Conservation (phyloP, 37 sponge, comb jelly and placozoan species). For the Crambe crambe region DNA sequence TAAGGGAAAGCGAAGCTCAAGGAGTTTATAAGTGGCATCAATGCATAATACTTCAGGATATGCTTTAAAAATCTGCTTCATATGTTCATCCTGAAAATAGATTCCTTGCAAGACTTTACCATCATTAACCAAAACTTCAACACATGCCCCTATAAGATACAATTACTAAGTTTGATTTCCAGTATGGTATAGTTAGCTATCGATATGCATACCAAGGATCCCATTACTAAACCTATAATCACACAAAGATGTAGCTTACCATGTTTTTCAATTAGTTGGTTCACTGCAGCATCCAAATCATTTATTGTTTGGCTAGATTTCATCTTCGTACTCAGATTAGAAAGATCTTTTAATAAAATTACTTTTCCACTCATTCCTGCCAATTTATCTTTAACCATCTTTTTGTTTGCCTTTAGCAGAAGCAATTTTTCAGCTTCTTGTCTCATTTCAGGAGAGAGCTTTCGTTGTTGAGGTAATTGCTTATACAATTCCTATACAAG, state of each 20-base stretch:
- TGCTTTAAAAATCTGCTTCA: constrained; percentile 30
- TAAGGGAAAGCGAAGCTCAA: constrained; percentile 39
- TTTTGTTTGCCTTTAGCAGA: constrained; percentile 26
- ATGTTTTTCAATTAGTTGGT: constrained; percentile 14
- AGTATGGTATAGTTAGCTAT: neutral
- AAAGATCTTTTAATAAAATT: constrained; percentile 22
- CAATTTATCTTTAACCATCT: constrained; percentile 9
- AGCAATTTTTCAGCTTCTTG: constrained; percentile 20
- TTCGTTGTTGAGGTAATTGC: constrained; percentile 34
- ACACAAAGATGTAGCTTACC: neutral
- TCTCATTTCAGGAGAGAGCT: constrained; percentile 9
- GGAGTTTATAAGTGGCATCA: constrained; percentile 60
- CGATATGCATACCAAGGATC: neutral
- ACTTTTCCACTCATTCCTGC: constrained; percentile 16
- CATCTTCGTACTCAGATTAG: neutral
- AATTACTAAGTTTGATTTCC: neutral
- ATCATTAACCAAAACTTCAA: neutral
- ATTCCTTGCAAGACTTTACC: constrained; percentile 7
- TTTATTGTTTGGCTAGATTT: constrained; percentile 17
- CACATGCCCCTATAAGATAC: constrained; percentile 32
- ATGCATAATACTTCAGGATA: constrained; percentile 57
- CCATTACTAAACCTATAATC: neutral
- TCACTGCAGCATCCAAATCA: constrained; percentile 12
- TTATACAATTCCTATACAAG: no score
- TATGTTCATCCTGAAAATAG: constrained; percentile 43